Evolutionary conservation across 2,888 invertebrate species (phyloP), one percentile per base, ranked within the genome.

Genomic region (Drosophila melanosoma): DNA sequence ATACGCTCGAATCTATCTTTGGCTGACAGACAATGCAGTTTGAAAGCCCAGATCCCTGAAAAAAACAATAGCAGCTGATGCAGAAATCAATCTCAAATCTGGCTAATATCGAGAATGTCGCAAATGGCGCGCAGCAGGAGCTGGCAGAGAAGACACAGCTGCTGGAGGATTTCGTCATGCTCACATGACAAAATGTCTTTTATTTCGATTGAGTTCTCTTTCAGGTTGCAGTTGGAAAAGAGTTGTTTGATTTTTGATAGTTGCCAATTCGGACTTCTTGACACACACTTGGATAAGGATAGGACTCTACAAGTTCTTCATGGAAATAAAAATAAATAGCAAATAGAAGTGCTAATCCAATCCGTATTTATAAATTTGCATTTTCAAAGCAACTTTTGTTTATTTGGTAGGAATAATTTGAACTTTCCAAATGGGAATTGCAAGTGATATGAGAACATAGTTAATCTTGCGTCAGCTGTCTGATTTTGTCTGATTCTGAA

Each of bases 61-160:
- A 23, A 23, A 23, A 23, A 23, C 23, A 23, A 23, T 1, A 92
- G 23, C 90, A 85, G 26, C 56, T 94, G 0, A 86, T 95, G 23
- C 94, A 94, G 54, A 92, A 94, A 1, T 94, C 94, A 0, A 94
- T 94, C 71, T 91, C 94, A 7, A 94, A 94, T 78, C 94, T 95
- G 1, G 94, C 94, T 0, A 95, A 95, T 88, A 94, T 96, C 0
- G 95, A 95, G 79, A 95, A 95, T 61, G 94, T 95, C 0, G 94
- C 95, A 0, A 94, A 94, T 63, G 95, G 95, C 0, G 95, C 95
- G 0, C 94, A 96, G 82, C 94, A 94, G 75, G 95, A 95, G 35
- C 88, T 96, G 32, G 93, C 94, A 35, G 96, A 23, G 23, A 23
- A 23, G 23, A 23, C 23, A 23, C 23, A 23, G 23, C 23, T 23